Evolutionary conservation across 2,113 vertebrate genomes (phyloP).

Genomic region (Mormyrus lacerda): DNA sequence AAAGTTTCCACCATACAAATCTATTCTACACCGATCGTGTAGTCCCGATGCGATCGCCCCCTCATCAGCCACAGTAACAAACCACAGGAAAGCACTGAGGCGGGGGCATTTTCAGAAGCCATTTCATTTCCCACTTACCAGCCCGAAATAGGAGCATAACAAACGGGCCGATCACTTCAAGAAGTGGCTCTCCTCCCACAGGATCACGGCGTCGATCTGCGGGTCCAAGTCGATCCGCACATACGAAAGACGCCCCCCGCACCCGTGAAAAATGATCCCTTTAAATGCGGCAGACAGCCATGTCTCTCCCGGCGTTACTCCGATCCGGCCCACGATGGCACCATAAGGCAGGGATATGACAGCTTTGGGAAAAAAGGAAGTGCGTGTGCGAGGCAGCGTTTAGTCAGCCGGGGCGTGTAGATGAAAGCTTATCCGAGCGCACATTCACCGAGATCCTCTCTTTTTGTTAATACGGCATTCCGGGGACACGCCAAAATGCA

Average conservation of each 20-base stretch:
- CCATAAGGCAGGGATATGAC: slow-evolving; percentile 21
- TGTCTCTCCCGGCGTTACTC: background rate
- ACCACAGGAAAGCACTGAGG: background rate
- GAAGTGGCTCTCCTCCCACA: background rate
- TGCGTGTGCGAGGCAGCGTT: background rate
- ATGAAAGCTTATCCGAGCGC: background rate
- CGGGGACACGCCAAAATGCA: background rate
- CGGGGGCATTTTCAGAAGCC: background rate
- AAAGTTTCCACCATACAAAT: background rate
- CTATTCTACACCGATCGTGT: background rate
- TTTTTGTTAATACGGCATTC: background rate
- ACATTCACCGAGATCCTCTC: background rate
- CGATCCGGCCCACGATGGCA: background rate
- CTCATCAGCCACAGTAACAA: background rate
- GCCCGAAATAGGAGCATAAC: background rate
- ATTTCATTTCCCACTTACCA: slow-evolving; percentile 22
- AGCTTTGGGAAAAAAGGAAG: slow-evolving; percentile 1
- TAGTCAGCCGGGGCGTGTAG: background rate
- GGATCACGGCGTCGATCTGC: background rate
- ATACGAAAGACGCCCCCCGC: background rate
- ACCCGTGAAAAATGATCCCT: background rate
- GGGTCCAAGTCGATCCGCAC: background rate
- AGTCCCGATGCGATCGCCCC: background rate
- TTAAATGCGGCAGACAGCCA: background rate
- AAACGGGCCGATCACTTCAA: background rate